Evolutionary conservation across 2,113 vertebrate species (phyloP).

Genomic region (Tauraco erythrolophus): DNA sequence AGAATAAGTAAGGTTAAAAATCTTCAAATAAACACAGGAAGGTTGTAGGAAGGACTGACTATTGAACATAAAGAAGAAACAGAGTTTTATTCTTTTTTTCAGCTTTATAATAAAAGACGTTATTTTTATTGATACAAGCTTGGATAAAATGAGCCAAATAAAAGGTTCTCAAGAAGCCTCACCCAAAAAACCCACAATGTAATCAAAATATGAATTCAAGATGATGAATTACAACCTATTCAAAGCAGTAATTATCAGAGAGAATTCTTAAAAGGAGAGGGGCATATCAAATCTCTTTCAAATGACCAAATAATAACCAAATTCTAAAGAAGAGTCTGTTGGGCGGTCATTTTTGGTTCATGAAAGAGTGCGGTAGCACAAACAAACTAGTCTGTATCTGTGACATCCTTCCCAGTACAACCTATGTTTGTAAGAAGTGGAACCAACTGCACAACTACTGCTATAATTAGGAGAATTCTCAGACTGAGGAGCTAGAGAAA

Average conservation of each 20-base stretch:
- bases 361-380: background rate
- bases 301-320: background rate
- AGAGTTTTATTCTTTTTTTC: background rate
- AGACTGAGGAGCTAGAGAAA: background rate
- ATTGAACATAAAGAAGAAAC: background rate
- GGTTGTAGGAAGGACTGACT: background rate
- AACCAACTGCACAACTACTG: background rate
- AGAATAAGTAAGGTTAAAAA: background rate
- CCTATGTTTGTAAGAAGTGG: background rate
- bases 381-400: background rate
- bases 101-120: background rate
- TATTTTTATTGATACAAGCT: background rate
- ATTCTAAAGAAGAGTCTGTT: background rate
- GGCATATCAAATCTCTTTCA: background rate
- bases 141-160: background rate
- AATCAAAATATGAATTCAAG: background rate
- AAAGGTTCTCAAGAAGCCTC: background rate
- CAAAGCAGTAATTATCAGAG: background rate
- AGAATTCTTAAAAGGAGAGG: background rate
- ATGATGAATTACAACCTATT: background rate
- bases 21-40: background rate
- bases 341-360: background rate
- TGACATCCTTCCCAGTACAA: background rate
- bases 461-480: background rate
- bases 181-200: background rate